A percentile compares a stretch with the other conserved stretches of the same genome.
These are phyloP conservation scores for Galeopterus variegatus DNA, from an alignment of 2,113 vertebrate genomes.

Conservation along the genomic window DNA sequence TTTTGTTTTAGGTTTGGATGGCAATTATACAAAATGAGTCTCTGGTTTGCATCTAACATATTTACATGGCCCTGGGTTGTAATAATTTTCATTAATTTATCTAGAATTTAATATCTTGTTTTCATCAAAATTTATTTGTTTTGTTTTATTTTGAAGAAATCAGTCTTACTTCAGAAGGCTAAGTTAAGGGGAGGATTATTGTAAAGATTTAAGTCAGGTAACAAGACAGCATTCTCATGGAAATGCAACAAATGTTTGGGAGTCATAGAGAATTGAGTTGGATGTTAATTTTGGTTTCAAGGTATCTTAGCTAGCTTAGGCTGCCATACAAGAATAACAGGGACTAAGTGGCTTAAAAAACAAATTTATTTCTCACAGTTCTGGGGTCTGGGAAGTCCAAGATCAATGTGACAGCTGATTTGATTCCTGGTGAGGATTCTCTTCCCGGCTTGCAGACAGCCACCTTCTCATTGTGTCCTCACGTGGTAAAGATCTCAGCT, in stretches of 20 bases:
- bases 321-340: not conserved
- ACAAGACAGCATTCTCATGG: not conserved
- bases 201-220: not conserved
- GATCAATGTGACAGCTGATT: not conserved
- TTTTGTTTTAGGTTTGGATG: not conserved
- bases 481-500: not conserved
- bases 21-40: not conserved
- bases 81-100: slow-evolving; percentile 20
- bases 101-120: not conserved
- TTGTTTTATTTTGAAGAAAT: not conserved
- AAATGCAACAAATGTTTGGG: not conserved
- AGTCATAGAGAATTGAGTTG: not conserved
- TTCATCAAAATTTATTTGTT: not conserved
- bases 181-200: not conserved
- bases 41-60: not conserved
- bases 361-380: not conserved
- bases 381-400: not conserved
- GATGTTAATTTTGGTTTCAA: not conserved
- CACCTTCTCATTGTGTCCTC: not conserved
- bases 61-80: not conserved
- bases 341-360: not conserved
- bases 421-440: not conserved
- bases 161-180: not conserved
- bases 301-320: not conserved
- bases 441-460: not conserved